phyloP scores from a whole-genome alignment of 2,888 invertebrate genomes.

The Yponomeuta evonymella region DNA sequence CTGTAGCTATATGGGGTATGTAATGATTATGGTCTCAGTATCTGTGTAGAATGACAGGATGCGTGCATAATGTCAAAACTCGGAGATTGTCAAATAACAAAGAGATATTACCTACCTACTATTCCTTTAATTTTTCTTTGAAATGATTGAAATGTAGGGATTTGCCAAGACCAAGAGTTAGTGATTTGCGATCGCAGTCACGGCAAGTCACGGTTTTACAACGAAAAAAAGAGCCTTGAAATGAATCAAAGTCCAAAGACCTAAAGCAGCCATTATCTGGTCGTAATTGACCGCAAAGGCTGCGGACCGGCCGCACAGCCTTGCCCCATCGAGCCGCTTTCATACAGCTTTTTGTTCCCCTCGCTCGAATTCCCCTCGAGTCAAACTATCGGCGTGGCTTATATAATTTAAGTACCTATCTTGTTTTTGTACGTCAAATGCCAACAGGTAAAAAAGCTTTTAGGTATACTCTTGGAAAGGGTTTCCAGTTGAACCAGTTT shows the following conservation, averaged over 20 bases:
- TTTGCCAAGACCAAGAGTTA: no score
- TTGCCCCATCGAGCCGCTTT: conserved; percentile 50
- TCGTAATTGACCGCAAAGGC: conserved; percentile 18
- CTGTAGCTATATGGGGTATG: no score
- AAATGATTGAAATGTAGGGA: no score
- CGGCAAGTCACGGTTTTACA: neutral
- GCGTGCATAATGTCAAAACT: no score
- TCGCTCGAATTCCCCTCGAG: conserved; percentile 31
- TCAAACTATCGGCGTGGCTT: conserved; percentile 10
- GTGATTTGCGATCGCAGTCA: no score
- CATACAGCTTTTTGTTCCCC: no score
- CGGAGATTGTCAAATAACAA: no score
- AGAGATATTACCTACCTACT: no score
- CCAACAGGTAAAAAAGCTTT: neutral
- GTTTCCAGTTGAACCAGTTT: neutral
- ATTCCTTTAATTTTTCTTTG: no score
- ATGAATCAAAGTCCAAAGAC: conserved; percentile 20
- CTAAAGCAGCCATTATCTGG: conserved; percentile 17
- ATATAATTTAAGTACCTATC: neutral
- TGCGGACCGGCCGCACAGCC: conserved; percentile 53
- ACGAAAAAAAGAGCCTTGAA: neutral
- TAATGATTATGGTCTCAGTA: no score
- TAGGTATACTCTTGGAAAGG: neutral
- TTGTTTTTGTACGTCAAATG: neutral
- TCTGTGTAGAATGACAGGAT: no score